These are phyloP conservation scores for Mastomys natalensis DNA, from an alignment of 2,113 vertebrate species.

Conservation along the genomic window DNA sequence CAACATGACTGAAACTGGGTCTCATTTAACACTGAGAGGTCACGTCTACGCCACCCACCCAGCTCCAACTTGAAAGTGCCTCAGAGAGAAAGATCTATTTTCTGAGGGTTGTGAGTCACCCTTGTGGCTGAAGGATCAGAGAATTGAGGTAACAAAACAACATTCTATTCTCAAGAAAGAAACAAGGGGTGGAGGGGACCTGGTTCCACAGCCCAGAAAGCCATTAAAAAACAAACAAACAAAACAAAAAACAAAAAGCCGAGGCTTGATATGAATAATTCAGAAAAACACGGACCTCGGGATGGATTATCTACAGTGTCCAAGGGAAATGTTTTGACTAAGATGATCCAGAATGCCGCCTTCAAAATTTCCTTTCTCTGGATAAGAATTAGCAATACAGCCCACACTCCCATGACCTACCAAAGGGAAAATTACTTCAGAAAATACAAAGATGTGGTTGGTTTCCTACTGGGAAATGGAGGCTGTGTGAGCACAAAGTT, in stretches of 20 bases:
- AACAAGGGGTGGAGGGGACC: neutral
- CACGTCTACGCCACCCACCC: neutral
- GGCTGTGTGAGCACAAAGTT: neutral
- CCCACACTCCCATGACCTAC: neutral
- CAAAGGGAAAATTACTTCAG: slow-evolving; percentile 39
- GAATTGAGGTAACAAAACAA: neutral
- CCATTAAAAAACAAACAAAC: neutral
- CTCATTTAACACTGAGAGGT: neutral
- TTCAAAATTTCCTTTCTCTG: slow-evolving; percentile 49
- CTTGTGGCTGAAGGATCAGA: neutral
- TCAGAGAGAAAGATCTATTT: neutral
- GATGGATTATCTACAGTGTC: neutral
- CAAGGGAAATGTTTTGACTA: neutral
- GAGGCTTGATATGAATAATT: slow-evolving; percentile 33
- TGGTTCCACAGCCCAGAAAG: neutral
- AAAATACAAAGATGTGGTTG: neutral
- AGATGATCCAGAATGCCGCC: neutral
- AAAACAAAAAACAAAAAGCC: neutral
- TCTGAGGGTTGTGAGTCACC: neutral
- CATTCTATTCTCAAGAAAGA: neutral
- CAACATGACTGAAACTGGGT: neutral
- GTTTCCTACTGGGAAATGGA: slow-evolving; percentile 9
- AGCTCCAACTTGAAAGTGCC: neutral
- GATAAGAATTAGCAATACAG: slow-evolving; percentile 41
- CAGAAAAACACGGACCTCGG: neutral